Base-by-base conservation (phyloP, 2,113 vertebrate genomes). In the Delphinus delphis region DNA sequence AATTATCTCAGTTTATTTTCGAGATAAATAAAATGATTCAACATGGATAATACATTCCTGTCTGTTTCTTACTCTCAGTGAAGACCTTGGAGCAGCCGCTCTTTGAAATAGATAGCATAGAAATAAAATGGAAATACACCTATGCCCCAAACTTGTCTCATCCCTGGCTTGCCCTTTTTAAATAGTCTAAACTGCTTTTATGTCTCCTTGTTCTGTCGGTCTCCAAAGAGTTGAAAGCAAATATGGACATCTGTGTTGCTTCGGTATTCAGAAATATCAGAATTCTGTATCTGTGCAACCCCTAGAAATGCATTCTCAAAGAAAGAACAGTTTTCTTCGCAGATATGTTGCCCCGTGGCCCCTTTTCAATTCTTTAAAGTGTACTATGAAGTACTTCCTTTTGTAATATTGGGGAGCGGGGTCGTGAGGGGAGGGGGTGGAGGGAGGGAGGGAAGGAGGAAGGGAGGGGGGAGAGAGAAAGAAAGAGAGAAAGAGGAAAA, bases 281-380 rank as follows among this genome's bases (percentile, higher is more conserved):
- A 81, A 50, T 62, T 77, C 38, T 60, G 13, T 55, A 82, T 70
- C 67, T 81, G 6, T 81, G 12, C 5, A 88, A n/a, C 44, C 21
- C 11, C 31, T 65, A 50, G 33, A 90, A 95, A 88, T 95, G 6
- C 26, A 41, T 90, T 88, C 47, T 96, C 77, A 94, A 67, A 44
- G 36, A 74, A 28, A 81, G 53, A 82, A 82, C 21, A 17, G 41
- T 67, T 95, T 67, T 50, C 36, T 71, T 31, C 58, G 31, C 26
- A 88, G 60, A 68, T 62, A 8, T 2, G 14, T 77, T 82, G 2
- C 25, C 36, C 33, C 55, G 33, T n/a, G 73, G 50, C 23, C 70
- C 47, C 15, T 28, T 90, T 92, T 83, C 31, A 12, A 21, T 53
- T 96, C 50, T 95, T 88, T 81, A 47, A 83, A 94, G 55, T 91